Evolutionary conservation across 2,797 vertebrate species (phyloP), one percentile per base, ranked within the genome.

Genomic region (Poecilia picta): DNA sequence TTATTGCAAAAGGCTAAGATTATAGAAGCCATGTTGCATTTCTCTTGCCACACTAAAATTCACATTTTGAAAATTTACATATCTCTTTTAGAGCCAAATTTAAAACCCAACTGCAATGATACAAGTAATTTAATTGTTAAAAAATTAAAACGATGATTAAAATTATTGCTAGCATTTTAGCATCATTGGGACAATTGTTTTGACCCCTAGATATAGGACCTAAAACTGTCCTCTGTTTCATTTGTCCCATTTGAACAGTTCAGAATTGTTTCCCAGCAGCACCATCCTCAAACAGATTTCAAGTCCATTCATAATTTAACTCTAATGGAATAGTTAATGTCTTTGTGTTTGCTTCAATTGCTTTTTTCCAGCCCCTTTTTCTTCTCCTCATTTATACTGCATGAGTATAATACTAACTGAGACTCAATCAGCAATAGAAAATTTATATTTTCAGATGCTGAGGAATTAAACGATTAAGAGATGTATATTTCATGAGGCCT

Each of bases 301-400:
- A 74, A 80, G 53, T 28, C 16, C 77, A 89, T 94, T 89, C 71
- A 92, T 93, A 80, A 94, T 94, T 89, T 31, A 93, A 81, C 55
- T 46, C 39, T 89, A 91, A 93, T 93, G 83, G 90, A 93, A 94
- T 93, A 91, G 76, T 92, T 90, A 92, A 93, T 90, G 76, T 84
- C 86, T 84, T 81, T 91, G 84, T 88, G 79, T 87, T 90, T 89
- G 73, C 82, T 59, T 78, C 80, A 83, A 82, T 89, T 72, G 46
- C 88, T 81, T 88, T 71, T 81, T 81, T 84, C 85, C 77, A 81
- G 80, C 43, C 75, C 75, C 86, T 83, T 85, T 90, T 90, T 70
- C 87, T 75, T 81, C 79, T 64, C 68, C 81, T 92, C 90, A 92
- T 94, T 79, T 85, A 92, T 93, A 91, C 85, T 93, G 85, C 87